Evolutionary conservation across 2,797 vertebrate species (phyloP).

Genomic region (Darevskia mixta): DNA sequence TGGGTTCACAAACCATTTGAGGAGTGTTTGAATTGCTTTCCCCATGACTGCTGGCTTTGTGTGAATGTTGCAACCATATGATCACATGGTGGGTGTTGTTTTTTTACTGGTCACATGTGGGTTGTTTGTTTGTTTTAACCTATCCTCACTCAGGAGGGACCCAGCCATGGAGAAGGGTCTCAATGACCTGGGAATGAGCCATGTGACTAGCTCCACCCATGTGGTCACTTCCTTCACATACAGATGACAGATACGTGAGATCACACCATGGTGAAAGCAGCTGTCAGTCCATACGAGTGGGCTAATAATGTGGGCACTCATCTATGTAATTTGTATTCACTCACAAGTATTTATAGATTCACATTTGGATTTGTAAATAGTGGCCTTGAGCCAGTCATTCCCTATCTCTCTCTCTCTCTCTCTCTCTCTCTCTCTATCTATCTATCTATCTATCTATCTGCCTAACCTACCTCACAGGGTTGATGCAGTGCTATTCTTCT

Average conservation of each 20-base stretch:
- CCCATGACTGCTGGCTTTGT: not conserved
- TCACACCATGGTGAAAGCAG: not conserved
- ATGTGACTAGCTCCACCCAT: no score
- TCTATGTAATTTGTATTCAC: not conserved
- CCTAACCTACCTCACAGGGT: not conserved
- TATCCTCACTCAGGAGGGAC: not conserved
- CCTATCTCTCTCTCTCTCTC: not conserved
- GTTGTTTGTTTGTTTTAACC: not conserved
- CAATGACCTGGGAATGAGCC: not conserved
- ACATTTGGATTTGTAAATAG: not conserved
- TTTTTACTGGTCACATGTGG: no score
- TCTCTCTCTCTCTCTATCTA: not conserved
- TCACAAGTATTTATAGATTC: not conserved
- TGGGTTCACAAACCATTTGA: not conserved
- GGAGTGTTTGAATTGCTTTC: not conserved
- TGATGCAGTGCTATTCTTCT: not conserved
- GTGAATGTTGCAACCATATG: not conserved
- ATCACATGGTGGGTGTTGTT: not conserved
- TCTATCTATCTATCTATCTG: not conserved
- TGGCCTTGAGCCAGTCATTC: not conserved
- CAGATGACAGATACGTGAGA: not conserved
- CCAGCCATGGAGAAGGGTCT: not conserved
- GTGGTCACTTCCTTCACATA: not conserved
- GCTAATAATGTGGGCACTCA: not conserved
- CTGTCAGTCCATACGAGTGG: not conserved